A percentile compares a stretch with the other conserved stretches of the same genome.
phyloP scores from a whole-genome alignment of 2,113 vertebrate genomes.

The Gambusia affinis region DNA sequence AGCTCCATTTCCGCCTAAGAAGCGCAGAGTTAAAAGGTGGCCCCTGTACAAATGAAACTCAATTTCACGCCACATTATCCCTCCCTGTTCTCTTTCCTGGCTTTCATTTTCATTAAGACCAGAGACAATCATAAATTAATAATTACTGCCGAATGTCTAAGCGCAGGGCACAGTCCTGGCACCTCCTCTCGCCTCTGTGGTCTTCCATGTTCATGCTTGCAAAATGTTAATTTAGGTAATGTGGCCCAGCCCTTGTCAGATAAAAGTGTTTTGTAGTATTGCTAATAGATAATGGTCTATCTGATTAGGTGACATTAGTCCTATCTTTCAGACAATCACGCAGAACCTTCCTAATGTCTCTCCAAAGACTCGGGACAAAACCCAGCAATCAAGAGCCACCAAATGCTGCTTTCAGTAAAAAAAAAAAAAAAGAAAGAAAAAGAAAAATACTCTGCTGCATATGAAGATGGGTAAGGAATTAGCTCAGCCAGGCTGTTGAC shows the following conservation, averaged over 20 bases:
- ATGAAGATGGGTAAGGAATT: constrained; percentile 44
- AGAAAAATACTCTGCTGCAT: constrained; percentile 35
- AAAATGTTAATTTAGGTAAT: constrained; percentile 99
- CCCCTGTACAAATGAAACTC: constrained; percentile 97
- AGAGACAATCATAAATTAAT: constrained; percentile 99
- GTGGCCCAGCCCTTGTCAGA: constrained; percentile 93
- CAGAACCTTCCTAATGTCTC: constrained; percentile 83
- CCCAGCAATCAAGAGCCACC: constrained; percentile 69
- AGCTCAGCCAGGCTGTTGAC: constrained; percentile 25
- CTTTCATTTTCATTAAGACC: constrained; percentile 99
- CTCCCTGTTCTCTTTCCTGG: constrained; percentile 97
- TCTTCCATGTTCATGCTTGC: constrained; percentile 95
- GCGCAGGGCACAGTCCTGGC: constrained; percentile 89
- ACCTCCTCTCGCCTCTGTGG: constrained; percentile 86
- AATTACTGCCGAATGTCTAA: constrained; percentile 99
- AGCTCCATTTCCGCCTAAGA: constrained; percentile 85
- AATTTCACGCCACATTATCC: constrained; percentile 99
- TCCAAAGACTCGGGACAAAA: constrained; percentile 76
- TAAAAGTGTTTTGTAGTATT: constrained; percentile 94
- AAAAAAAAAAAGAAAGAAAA: too few species aligned
- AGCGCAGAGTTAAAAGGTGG: constrained; percentile 89
- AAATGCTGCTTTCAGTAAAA: constrained; percentile 53
- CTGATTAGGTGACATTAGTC: constrained; percentile 97
- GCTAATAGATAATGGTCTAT: constrained; percentile 98
- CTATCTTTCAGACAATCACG: constrained; percentile 93